Conservation (phyloP, 2,888 invertebrate genomes). For the Drosophila sordidapex region DNA sequence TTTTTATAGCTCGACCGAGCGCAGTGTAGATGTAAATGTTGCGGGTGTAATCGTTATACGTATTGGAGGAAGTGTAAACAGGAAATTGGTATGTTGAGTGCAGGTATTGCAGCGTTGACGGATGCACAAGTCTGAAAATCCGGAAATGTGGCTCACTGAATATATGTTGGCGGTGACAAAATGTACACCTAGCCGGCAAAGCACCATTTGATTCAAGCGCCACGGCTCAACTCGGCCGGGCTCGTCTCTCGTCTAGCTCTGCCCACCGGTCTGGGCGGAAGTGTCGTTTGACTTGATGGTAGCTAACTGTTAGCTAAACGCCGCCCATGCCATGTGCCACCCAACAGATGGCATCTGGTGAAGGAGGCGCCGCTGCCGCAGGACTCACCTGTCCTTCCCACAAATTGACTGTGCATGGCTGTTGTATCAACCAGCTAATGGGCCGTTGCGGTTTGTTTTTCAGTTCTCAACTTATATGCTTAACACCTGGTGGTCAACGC, state of each 20-base stretch:
- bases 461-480: conserved; percentile 27
- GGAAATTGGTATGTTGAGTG: conserved; percentile 26
- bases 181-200: conserved; percentile 38
- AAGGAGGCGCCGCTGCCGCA: conserved; percentile 8
- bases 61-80: conserved; percentile 6
- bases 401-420: conserved; percentile 24
- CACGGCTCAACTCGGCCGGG: neutral
- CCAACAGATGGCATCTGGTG: conserved; percentile 30
- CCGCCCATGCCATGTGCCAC: conserved; percentile 7
- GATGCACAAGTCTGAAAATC: conserved; percentile 62
- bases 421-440: conserved; percentile 59
- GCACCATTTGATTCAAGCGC: conserved; percentile 26
- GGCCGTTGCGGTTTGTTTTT: conserved; percentile 66
- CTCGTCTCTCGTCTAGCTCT: conserved; percentile 6
- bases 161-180: conserved; percentile 65
- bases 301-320: conserved; percentile 48
- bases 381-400: conserved; percentile 8
- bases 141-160: conserved; percentile 75
- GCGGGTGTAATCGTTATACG: conserved; percentile 12
- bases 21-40: conserved; percentile 22
- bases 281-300: conserved; percentile 71
- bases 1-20: conserved; percentile 33
- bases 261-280: conserved; percentile 50
- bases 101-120: conserved; percentile 42
- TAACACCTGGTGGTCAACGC: conserved; percentile 52